These are phyloP conservation scores for Dicyrtoma fusca DNA, from an alignment of 2,888 invertebrate genomes.

Conservation along the genomic window DNA sequence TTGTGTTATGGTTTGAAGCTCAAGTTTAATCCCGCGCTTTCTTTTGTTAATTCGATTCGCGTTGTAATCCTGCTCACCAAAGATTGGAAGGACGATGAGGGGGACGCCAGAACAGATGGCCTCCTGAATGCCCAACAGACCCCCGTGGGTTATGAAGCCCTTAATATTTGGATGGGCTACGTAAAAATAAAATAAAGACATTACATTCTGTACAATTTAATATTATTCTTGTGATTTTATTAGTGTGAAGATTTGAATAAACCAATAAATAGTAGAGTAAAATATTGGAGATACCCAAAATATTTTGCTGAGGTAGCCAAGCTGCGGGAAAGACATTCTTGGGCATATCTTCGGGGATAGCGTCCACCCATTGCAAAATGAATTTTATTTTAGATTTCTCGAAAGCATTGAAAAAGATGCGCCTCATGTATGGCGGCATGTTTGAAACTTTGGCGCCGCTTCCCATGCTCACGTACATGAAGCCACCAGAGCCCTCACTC, in stretches of 20 bases:
- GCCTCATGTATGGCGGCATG: conserved; percentile 5
- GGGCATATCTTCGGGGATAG: conserved; percentile 59
- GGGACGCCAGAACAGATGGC: conserved; percentile 46
- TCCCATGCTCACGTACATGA: conserved; percentile 37
- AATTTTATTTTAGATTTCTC: conserved; percentile 40
- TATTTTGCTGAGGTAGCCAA: conserved; percentile 50
- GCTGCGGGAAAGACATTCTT: conserved; percentile 55
- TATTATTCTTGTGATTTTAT: too few species aligned
- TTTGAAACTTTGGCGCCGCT: conserved; percentile 24
- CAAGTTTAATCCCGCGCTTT: conserved; percentile 45
- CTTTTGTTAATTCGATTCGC: conserved; percentile 32
- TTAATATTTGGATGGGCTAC: conserved; percentile 48
- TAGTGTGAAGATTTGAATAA: too few species aligned
- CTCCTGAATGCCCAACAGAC: conserved; percentile 47
- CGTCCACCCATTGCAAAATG: conserved; percentile 46
- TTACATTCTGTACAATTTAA: too few species aligned
- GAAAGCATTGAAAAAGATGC: conserved; percentile 46
- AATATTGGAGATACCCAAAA: too few species aligned
- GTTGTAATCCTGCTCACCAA: conserved; percentile 51
- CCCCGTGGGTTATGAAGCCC: conserved; percentile 48
- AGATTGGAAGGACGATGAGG: conserved; percentile 25
- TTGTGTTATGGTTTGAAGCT: conserved; percentile 36
- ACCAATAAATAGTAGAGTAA: too few species aligned
- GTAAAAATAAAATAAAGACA: too few species aligned
- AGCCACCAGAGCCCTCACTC: conserved; percentile 13